A percentile compares a stretch with the other conserved stretches of the same genome.
Conservation (phyloP, 2,113 vertebrate genomes). For the Alectura lathami region DNA sequence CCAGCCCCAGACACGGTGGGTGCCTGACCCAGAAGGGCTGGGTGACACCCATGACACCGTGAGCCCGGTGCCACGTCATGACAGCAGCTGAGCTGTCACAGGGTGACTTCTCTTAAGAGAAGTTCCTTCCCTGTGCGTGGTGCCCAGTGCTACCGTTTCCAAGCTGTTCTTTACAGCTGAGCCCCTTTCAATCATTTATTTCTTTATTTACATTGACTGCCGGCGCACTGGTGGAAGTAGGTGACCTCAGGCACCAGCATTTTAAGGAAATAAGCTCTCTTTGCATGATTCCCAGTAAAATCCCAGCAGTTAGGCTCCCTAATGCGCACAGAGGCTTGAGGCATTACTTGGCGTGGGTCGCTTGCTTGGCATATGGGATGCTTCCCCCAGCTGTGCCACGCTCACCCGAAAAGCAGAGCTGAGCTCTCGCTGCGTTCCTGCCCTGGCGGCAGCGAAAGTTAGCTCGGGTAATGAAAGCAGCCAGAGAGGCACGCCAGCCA, state of each 20-base stretch:
- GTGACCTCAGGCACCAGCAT: not conserved
- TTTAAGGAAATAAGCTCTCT: not conserved
- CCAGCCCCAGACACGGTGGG: not conserved
- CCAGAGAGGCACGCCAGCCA: not conserved
- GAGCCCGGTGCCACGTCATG: not conserved
- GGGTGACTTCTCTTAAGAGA: not conserved
- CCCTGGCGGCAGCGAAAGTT: not conserved
- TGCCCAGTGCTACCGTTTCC: not conserved
- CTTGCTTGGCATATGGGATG: not conserved
- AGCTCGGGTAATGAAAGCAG: not conserved
- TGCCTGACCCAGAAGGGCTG: not conserved
- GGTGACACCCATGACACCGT: not conserved
- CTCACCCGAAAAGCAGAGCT: not conserved
- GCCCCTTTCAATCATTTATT: not conserved
- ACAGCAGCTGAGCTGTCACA: not conserved
- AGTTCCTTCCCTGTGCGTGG: not conserved
- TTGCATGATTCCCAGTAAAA: not conserved
- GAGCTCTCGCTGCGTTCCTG: fast-evolving
- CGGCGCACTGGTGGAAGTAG: not conserved
- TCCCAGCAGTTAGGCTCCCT: not conserved
- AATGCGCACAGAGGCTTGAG: not conserved
- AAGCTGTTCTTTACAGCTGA: not conserved
- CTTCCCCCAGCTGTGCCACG: not conserved
- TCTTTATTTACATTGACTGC: not conserved
- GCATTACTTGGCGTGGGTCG: not conserved